Base-by-base conservation (phyloP, 2,888 invertebrate genomes). In the Diaprepes abbreviatus region DNA sequence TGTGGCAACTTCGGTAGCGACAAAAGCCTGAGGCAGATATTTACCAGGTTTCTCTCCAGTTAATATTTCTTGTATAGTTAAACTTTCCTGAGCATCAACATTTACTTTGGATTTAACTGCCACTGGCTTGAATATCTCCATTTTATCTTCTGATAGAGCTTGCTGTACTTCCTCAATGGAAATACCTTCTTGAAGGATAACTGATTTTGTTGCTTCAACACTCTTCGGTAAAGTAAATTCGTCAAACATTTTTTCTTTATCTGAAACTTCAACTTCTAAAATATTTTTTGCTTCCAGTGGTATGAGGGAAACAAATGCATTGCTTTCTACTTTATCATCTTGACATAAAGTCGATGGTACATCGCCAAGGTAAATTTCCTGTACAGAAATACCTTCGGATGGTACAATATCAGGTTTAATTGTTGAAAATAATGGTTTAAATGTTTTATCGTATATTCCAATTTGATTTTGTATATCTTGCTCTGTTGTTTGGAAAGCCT, bases 1-100 rank as follows among this genome's bases (percentile, higher is more conserved):
- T 19, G 87, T 88, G 2, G 93, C 93, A 7, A 89, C 87, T 87
- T 93, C 93, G 1, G 93, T 93, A 0, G 93, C 91, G 1, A 93
- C 93, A 79, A 93, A 91, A 55, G 92, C 83, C 83, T 93, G 92
- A 2, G 93, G 93, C 79, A 92, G 89, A 79, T 92, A 92, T 84
- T 93, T 93, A 10, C 90, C 91, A 6, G 92, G 91, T 80, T 91
- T 92, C 67, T 90, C 89, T 84, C 91, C 90, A 1, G 90, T 84
- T 75, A 89, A 86, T 21, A 90, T 88, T 86, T 93, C 91, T 63
- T 89, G 90, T 3, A 93, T 85, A 76, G 89, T 85, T 64, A 92
- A 57, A 9, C 91, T 86, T 82, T 92, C 92, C 33, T 86, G 84
- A 45, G 90, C 83, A 74, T 89, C 88, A 54, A 92, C 86, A 71